phyloP scores from a whole-genome alignment of 2,797 vertebrate species.

The Coranthus polyacanthus region DNA sequence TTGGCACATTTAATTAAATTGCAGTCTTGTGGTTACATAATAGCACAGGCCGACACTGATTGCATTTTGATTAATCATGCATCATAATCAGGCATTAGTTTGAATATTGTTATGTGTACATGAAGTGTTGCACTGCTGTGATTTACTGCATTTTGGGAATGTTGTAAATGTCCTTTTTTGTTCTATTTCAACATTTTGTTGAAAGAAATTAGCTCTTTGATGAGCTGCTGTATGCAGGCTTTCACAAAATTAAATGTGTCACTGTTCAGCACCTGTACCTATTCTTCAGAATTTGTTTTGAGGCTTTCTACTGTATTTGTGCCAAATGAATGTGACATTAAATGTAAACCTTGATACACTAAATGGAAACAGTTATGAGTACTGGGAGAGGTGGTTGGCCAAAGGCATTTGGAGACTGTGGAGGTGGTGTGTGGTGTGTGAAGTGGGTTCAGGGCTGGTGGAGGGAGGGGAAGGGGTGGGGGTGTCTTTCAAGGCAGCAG shows the following conservation, averaged over 20 bases:
- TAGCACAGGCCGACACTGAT: background rate
- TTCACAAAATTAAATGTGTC: conserved; percentile 4
- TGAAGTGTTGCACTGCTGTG: background rate
- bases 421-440: conserved; percentile 46
- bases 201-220: conserved; percentile 23
- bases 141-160: background rate
- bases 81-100: too few species aligned
- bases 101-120: background rate
- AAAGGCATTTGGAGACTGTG: conserved; percentile 65
- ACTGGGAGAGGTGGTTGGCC: conserved; percentile 64
- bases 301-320: conserved; percentile 3
- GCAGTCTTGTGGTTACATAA: background rate
- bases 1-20: background rate
- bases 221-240: conserved; percentile 1
- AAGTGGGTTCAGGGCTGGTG: conserved; percentile 17
- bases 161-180: background rate
- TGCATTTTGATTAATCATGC: too few species aligned
- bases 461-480: conserved; percentile 1
- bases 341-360: conserved; percentile 42
- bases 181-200: conserved; percentile 5
- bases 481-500: conserved; percentile 42
- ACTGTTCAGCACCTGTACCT: conserved; percentile 11
- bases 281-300: conserved; percentile 5
- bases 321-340: conserved; percentile 33
- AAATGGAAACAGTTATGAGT: conserved; percentile 49